Evolutionary conservation across 1,140 invertebrate species (phyloP).

Genomic region (Pemphigus obesinymphae): DNA sequence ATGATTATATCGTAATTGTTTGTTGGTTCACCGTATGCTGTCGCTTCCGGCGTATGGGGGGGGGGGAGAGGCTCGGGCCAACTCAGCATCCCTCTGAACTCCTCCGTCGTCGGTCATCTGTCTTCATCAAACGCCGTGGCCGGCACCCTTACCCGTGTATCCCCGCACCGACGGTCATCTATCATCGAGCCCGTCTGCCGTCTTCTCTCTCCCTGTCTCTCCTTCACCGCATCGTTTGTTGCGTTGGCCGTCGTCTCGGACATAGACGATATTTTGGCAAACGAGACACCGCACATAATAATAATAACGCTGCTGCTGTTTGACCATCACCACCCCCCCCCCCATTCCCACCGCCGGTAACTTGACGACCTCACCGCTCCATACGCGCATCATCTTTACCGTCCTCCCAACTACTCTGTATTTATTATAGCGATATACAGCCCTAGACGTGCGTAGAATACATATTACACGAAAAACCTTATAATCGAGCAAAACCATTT

Average conservation of each 20-base stretch:
- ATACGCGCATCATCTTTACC: no score
- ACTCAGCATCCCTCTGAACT: not conserved
- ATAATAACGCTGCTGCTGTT: no score
- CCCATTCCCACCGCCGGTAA: no score
- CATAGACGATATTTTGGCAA: not conserved
- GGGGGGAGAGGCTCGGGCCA: no score
- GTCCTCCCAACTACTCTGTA: no score
- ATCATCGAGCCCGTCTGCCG: constrained; percentile 25
- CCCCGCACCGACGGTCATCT: constrained; percentile 36
- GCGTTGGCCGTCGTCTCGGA: not conserved
- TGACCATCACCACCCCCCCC: no score
- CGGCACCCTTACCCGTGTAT: not conserved
- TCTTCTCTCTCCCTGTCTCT: not conserved
- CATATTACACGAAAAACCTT: no score
- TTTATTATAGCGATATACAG: no score
- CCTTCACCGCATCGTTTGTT: not conserved
- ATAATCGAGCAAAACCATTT: no score
- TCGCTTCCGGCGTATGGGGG: not conserved
- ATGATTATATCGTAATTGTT: constrained; percentile 38
- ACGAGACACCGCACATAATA: not conserved
- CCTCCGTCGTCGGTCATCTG: not conserved
- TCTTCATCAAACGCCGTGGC: constrained; percentile 26
- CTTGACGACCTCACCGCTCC: no score
- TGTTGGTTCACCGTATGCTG: constrained; percentile 11
- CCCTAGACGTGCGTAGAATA: no score